These are phyloP conservation scores for Ladona fulva DNA, from an alignment of 1,140 invertebrate genomes.

Conservation along the genomic window DNA sequence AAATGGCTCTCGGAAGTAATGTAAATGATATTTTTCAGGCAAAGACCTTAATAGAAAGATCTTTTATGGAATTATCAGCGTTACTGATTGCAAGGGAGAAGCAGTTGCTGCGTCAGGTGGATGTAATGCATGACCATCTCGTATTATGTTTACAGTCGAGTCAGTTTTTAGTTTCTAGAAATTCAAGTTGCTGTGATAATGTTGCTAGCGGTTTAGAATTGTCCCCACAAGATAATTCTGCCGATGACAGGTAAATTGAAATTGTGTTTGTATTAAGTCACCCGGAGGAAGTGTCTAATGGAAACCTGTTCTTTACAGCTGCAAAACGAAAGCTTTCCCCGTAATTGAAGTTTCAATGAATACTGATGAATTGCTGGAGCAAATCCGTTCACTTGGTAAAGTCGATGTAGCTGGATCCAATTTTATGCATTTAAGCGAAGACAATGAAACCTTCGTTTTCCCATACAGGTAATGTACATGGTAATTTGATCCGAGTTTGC, in stretches of 20 bases:
- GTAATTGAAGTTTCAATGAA: not conserved
- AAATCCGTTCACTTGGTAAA: not conserved
- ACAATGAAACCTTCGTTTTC: not conserved
- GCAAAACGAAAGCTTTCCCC: not conserved
- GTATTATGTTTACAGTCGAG: not conserved
- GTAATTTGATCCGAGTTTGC: too few relatives aligned
- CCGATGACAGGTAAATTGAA: too few relatives aligned
- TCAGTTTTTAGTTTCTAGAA: not conserved
- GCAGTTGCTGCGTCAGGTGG: not conserved
- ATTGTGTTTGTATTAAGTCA: too few relatives aligned
- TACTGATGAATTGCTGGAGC: not conserved
- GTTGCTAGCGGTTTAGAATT: not conserved
- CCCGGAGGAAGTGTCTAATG: not conserved
- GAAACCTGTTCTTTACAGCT: not conserved
- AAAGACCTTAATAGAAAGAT: not conserved
- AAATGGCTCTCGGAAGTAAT: too few relatives aligned
- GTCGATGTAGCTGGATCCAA: not conserved
- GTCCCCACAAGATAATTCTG: too few relatives aligned
- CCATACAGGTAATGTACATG: not conserved
- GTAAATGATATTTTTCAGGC: not conserved
- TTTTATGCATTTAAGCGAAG: constrained; percentile 2
- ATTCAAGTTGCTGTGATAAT: not conserved
- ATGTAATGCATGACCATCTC: not conserved
- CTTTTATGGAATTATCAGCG: not conserved
- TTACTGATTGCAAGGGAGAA: not conserved